Evolutionary conservation across 2,113 vertebrate species (phyloP).

Genomic region (Corapipo altera): DNA sequence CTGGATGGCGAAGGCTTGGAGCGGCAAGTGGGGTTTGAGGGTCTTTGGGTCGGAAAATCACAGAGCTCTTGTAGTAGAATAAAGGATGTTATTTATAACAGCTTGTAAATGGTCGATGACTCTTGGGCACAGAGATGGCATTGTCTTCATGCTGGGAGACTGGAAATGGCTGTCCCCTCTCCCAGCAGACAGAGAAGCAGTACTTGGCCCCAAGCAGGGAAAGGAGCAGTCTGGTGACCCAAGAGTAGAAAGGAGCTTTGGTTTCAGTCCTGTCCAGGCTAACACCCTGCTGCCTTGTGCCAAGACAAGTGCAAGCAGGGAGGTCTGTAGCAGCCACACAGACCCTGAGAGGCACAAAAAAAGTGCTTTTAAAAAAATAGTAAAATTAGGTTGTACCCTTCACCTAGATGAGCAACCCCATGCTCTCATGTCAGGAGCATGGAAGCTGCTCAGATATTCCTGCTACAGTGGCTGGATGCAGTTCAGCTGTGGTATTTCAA

Average conservation of each 20-base stretch:
- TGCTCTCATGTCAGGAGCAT: background rate
- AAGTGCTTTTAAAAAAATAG: background rate
- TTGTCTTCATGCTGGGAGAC: background rate
- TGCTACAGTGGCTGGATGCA: background rate
- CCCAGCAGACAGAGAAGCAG: background rate
- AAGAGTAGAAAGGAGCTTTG: background rate
- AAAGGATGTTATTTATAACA: background rate
- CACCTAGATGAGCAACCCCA: background rate
- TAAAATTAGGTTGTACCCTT: background rate
- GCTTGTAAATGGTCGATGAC: background rate
- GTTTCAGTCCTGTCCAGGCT: background rate
- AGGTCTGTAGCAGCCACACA: background rate
- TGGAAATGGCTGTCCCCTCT: background rate
- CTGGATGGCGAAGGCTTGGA: background rate
- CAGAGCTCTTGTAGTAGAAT: background rate
- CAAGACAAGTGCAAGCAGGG: background rate
- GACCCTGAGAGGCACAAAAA: background rate
- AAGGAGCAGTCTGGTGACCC: background rate
- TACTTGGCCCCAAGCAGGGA: background rate
- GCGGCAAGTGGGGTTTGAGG: background rate
- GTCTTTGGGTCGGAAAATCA: background rate
- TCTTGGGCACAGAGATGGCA: background rate
- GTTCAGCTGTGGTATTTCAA: background rate
- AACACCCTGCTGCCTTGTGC: accelerated
- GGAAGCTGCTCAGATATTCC: background rate